Base-by-base conservation (phyloP, 1,140 invertebrate species). In the Calephelis nemesis region DNA sequence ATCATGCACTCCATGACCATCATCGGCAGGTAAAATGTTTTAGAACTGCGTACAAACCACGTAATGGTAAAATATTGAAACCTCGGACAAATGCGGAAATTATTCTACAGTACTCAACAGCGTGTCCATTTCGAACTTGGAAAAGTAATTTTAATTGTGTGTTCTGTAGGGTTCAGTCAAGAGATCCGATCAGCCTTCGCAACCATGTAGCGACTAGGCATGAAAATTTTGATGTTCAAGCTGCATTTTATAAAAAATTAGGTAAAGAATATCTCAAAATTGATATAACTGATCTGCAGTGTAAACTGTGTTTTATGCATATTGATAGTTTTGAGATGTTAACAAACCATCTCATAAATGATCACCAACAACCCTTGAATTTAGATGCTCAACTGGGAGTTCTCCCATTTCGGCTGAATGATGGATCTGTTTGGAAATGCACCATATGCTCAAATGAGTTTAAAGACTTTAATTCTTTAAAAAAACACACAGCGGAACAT, bases 181-280 rank as follows among this genome's bases (percentile, higher is more conserved):
- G 73, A 42, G 85, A 90, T 71, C 89, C 89, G 0, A 79, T 70
- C 39, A 77, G 69, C 19, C 71, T 91, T 0, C 74, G 89, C 15
- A 71, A 67, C 39, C 89, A 91, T 68, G 80, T 90, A 65, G 77
- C 79, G 0, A 79, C 79, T 1, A 68, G 78, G 7, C 89, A 91
- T 52, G 81, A 79, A 5, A 87, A 86, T 50, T 90, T 84, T 52
- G 82, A 90, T 54, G 83, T 88, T 0, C 79, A 85, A 63, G 68
- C 78, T 7, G 87, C 87, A 0, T 91, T 91, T 70, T 91, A 90
- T 68, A 89, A 87, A 50, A 88, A 88, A 72, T 69, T 91, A 45
- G 85, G 87, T 1, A 89, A 89, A 67, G 84, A 89, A 42, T 90
- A 87, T 65, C 74, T 91, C 0, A 90, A 87, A 74, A 82, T 91